Percentiles rank a stretch among this genome's conserved stretches.
These are phyloP conservation scores for Drosophila pseudotakahashii DNA, from an alignment of 2,888 invertebrate genomes.

Conservation along the genomic window DNA sequence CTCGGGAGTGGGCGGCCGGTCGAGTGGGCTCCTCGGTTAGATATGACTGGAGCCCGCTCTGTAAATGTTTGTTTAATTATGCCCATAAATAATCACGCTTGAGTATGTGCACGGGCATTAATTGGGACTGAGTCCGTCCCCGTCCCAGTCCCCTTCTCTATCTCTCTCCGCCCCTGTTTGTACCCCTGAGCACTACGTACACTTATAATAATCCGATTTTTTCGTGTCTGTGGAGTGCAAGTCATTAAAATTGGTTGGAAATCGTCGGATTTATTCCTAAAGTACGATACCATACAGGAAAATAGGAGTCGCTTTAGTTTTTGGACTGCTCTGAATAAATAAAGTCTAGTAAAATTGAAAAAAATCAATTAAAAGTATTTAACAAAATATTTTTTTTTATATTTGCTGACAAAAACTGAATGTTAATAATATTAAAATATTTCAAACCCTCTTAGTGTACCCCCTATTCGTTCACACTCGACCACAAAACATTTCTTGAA, in stretches of 20 bases:
- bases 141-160: neutral
- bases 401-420: no score
- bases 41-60: conserved; percentile 50
- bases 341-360: no score
- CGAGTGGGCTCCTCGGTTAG: conserved; percentile 35
- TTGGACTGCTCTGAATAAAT: neutral
- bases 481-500: conserved; percentile 20
- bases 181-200: conserved; percentile 12
- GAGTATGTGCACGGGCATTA: conserved; percentile 66
- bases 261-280: conserved; percentile 20
- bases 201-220: conserved; percentile 65
- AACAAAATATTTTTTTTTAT: no score
- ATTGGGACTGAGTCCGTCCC: conserved; percentile 34
- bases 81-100: conserved; percentile 73
- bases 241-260: conserved; percentile 60
- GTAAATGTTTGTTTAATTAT: conserved; percentile 71
- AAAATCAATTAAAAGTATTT: no score
- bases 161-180: neutral
- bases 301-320: conserved; percentile 13
- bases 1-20: conserved; percentile 22
- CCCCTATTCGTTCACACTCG: neutral
- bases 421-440: no score
- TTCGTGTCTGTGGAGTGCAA: conserved; percentile 53
- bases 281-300: conserved; percentile 7
- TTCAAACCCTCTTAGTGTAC: neutral